phyloP scores from a whole-genome alignment of 2,888 invertebrate genomes.

The Stenichneumon culpator region DNA sequence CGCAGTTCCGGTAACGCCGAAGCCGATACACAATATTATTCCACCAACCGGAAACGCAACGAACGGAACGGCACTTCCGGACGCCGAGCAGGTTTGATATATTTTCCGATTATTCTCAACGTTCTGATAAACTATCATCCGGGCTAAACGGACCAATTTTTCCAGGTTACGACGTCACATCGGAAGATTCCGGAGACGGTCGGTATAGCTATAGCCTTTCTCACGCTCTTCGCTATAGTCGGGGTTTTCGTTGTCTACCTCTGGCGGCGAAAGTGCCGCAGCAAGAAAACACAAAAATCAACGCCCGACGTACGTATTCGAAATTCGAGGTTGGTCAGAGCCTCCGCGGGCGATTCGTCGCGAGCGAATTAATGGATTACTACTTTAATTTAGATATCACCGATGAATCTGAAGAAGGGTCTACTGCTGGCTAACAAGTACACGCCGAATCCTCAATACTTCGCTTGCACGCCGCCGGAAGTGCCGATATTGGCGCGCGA shows the following conservation, averaged over 20 bases:
- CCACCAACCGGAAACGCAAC: slow-evolving; percentile 85
- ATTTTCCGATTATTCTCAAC: not conserved
- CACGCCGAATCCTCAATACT: slow-evolving; percentile 92
- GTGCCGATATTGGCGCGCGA: slow-evolving; percentile 89
- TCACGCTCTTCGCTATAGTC: slow-evolving; percentile 76
- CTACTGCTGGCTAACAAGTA: slow-evolving; percentile 90
- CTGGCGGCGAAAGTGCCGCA: slow-evolving; percentile 59
- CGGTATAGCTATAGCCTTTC: slow-evolving; percentile 78
- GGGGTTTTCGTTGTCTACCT: slow-evolving; percentile 51
- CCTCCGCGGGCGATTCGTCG: slow-evolving; percentile 21
- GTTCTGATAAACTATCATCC: not conserved
- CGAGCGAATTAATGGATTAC: slow-evolving; percentile 49
- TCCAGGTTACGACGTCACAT: slow-evolving; percentile 77
- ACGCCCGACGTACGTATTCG: slow-evolving; percentile 64
- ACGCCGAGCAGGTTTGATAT: slow-evolving; percentile 79
- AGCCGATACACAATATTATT: slow-evolving; percentile 88
- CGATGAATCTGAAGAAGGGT: slow-evolving; percentile 87
- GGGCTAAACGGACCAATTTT: not conserved
- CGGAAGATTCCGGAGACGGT: slow-evolving; percentile 80
- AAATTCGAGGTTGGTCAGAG: slow-evolving; percentile 25
- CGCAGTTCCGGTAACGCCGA: slow-evolving; percentile 87
- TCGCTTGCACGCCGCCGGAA: slow-evolving; percentile 84
- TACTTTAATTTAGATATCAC: slow-evolving; percentile 86
- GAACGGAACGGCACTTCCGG: slow-evolving; percentile 79
- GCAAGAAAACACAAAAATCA: slow-evolving; percentile 64